phyloP scores from a whole-genome alignment of 2,797 vertebrate genomes.

The Clarias pachynema region DNA sequence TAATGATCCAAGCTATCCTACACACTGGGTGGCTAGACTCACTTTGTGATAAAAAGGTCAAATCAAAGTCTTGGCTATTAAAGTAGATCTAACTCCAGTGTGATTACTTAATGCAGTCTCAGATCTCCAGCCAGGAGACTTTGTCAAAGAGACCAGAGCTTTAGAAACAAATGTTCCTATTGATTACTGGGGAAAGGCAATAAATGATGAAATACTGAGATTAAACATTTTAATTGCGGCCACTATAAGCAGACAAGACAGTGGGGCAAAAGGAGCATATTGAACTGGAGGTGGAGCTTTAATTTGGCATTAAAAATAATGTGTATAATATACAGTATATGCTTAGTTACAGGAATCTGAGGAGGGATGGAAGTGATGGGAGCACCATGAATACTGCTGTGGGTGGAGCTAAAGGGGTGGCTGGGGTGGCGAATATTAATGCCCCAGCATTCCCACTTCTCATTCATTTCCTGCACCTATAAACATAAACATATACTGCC shows the following conservation, averaged over 20 bases:
- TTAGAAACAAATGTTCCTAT: slow-evolving; percentile 25
- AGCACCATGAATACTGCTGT: not conserved
- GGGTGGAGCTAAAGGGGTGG: not conserved
- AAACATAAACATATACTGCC: no score
- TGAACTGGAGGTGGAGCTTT: not conserved
- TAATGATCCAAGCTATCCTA: not conserved
- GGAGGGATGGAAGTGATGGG: not conserved
- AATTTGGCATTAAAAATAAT: not conserved
- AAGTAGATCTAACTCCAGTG: slow-evolving; percentile 20
- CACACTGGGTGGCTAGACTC: not conserved
- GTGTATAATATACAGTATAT: not conserved
- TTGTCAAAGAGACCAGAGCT: slow-evolving; percentile 26
- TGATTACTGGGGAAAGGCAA: slow-evolving; percentile 3
- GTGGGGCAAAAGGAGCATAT: not conserved
- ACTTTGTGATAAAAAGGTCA: not conserved
- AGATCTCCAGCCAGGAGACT: slow-evolving; percentile 43
- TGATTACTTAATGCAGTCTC: slow-evolving; percentile 46
- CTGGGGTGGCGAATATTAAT: not conserved
- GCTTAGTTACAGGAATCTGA: not conserved
- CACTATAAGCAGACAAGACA: slow-evolving; percentile 5
- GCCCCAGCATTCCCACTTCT: no score
- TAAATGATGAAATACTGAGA: slow-evolving; percentile 7
- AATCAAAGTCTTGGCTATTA: slow-evolving; percentile 23
- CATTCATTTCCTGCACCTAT: no score
- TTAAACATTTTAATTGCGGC: not conserved